Base-by-base conservation (phyloP, 1,140 invertebrate species). In the Telenomus remus region DNA sequence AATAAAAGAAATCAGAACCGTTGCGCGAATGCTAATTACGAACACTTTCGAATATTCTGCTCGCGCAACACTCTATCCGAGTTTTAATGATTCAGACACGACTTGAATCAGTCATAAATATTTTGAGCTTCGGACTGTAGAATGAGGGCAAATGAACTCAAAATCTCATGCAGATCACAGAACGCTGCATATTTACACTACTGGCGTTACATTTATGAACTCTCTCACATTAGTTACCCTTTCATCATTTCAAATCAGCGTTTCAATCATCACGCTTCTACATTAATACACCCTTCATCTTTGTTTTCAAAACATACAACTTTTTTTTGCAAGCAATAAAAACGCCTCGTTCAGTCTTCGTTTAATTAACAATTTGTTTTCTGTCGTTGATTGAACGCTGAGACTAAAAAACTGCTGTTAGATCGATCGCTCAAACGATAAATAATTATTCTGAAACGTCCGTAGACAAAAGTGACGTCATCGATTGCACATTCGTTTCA, bases 61-160 rank as follows among this genome's bases (percentile, higher is more conserved):
- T 27, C 37, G 43, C 37, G 46, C 51, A 55, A 59, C 53, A 56
- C 63, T 61, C 3, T 10, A n/a, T 3, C 37, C 19, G 44, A 61
- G 43, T 55, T 66, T 74, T 55, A 68, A 48, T 53, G 59, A 15
- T 48, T n/a, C 43, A 27, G 19, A 27, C 19, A 27, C 6, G 19
- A 12, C 15, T 9, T 15, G 70, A 65, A 60, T 65, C 14, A 48
- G 37, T 65, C 70, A 60, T 64, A 65, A 73, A 73, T 73, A 73
- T 54, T 65, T 64, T 65, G 48, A 60, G 55, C 56, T 73, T 73
- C 19, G n/a, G n/a, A 65, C 48, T 73, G 65, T 65, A n/a, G n/a
- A n/a, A n/a, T n/a, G n/a, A n/a, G n/a, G n/a, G 55, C 61, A 59
- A 60, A 65, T 65, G 47, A 73, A 65, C 55, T 50, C 37, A 49